A percentile compares a stretch with the other conserved stretches of the same genome.
Conservation (phyloP, 1,140 invertebrate species). For the Apis laboriosa region DNA sequence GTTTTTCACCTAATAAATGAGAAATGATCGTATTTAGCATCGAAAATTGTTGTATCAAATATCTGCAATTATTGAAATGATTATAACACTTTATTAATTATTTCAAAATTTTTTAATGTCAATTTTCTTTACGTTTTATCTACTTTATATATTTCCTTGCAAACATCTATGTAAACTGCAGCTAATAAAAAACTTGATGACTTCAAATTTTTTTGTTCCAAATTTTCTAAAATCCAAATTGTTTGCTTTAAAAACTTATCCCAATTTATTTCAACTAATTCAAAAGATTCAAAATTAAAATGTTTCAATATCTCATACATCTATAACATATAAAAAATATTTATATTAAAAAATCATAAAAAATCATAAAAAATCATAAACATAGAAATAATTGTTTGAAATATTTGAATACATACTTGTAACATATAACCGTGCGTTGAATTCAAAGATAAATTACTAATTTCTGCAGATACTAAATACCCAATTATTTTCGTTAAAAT, state of each 20-base stretch:
- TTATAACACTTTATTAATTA: neutral
- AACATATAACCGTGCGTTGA: constrained; percentile 77
- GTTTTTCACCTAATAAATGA: constrained; percentile 53
- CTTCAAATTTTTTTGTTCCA: constrained; percentile 51
- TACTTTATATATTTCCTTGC: constrained; percentile 58
- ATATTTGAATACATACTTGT: constrained; percentile 66
- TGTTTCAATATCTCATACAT: constrained; percentile 65
- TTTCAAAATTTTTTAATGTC: neutral
- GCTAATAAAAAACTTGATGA: constrained; percentile 64
- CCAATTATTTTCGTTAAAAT: constrained; percentile 71
- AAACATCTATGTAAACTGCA: constrained; percentile 61
- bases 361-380: neutral
- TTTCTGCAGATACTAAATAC: constrained; percentile 45
- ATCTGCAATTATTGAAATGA: constrained; percentile 31
- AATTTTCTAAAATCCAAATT: constrained; percentile 60
- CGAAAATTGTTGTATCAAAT: neutral
- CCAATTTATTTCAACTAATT: constrained; percentile 19
- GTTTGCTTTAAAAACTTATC: constrained; percentile 26
- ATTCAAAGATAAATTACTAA: constrained; percentile 69
- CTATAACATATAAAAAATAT: constrained; percentile 50
- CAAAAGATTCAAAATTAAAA: constrained; percentile 30
- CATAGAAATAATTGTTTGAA: too few relatives aligned
- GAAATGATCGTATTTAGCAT: constrained; percentile 41
- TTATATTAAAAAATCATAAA: neutral
- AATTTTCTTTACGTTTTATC: constrained; percentile 48